phyloP scores from a whole-genome alignment of 2,797 vertebrate genomes.

The Enteromius trimaculatus region DNA sequence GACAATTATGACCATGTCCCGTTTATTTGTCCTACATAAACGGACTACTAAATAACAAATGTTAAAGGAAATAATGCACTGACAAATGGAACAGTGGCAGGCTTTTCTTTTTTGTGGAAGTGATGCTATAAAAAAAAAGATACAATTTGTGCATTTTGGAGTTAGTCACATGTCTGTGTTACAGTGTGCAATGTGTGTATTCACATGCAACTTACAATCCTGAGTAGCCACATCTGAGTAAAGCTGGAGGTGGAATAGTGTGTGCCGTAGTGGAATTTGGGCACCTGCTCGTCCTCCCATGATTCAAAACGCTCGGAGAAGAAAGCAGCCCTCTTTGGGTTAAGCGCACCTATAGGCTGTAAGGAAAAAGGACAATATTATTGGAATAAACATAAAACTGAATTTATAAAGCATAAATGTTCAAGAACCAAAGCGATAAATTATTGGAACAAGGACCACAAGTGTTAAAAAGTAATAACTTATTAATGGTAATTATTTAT shows the following conservation, averaged over 20 bases:
- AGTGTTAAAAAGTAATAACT: conserved; percentile 8
- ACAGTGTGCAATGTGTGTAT: background rate
- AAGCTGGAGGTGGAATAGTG: conserved; percentile 98
- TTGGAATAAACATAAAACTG: background rate
- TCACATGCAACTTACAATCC: conserved; percentile 85
- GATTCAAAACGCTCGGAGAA: conserved; percentile 92
- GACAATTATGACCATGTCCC: conserved; percentile 11
- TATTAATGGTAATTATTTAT: background rate
- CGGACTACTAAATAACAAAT: background rate
- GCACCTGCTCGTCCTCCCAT: conserved; percentile 98
- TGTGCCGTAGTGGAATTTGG: conserved; percentile 97
- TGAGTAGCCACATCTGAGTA: conserved; percentile 92
- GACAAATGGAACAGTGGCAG: background rate
- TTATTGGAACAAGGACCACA: conserved; percentile 2
- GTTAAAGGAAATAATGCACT: background rate
- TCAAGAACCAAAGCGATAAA: background rate
- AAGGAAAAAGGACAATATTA: conserved; percentile 41
- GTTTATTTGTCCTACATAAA: background rate
- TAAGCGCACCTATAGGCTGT: conserved; percentile 94
- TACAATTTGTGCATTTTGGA: background rate
- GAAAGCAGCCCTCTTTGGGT: conserved; percentile 95
- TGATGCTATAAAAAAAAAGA: conserved; percentile 7
- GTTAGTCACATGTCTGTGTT: background rate
- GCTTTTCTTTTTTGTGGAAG: background rate
- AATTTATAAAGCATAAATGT: background rate